phyloP scores from a whole-genome alignment of 2,888 invertebrate species.

The Cabera pusaria region DNA sequence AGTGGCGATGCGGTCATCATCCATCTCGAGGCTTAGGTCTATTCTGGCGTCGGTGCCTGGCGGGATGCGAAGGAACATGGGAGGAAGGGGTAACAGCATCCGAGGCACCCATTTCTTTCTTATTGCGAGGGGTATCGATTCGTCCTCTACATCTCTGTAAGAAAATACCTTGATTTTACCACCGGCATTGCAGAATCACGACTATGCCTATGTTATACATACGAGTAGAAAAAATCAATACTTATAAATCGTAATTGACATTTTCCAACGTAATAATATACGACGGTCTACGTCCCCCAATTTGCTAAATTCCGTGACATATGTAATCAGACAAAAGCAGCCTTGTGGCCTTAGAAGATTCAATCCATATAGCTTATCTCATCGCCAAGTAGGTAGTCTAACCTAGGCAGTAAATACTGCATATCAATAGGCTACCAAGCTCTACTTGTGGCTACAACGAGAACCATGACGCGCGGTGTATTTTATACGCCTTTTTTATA shows the following conservation, averaged over 20 bases:
- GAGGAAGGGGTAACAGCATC: conserved; percentile 89
- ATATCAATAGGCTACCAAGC: conserved; percentile 28
- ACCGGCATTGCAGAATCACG: no score
- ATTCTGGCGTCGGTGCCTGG: conserved; percentile 73
- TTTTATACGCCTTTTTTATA: no score
- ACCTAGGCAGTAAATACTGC: conserved; percentile 23
- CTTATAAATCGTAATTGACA: no score
- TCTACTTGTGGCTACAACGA: conserved; percentile 24
- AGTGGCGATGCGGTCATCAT: conserved; percentile 93
- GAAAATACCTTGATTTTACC: no score
- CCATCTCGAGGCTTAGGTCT: conserved; percentile 85
- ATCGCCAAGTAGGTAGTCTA: conserved; percentile 10
- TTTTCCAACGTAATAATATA: no score
- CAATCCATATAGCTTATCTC: no score
- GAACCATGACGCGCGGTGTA: conserved; percentile 20
- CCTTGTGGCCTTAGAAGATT: no score
- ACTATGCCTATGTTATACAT: no score
- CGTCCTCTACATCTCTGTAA: conserved; percentile 70
- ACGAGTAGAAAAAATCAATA: no score
- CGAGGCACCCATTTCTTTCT: conserved; percentile 90
- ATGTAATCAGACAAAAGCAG: no score
- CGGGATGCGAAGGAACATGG: conserved; percentile 89
- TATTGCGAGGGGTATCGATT: conserved; percentile 68
- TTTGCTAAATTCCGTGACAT: no score
- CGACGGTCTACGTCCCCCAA: no score